Percentiles rank a stretch among this genome's conserved stretches.
Evolutionary conservation across 2,888 invertebrate genomes (phyloP).

Genomic region (Pachycephus smyrnensis): DNA sequence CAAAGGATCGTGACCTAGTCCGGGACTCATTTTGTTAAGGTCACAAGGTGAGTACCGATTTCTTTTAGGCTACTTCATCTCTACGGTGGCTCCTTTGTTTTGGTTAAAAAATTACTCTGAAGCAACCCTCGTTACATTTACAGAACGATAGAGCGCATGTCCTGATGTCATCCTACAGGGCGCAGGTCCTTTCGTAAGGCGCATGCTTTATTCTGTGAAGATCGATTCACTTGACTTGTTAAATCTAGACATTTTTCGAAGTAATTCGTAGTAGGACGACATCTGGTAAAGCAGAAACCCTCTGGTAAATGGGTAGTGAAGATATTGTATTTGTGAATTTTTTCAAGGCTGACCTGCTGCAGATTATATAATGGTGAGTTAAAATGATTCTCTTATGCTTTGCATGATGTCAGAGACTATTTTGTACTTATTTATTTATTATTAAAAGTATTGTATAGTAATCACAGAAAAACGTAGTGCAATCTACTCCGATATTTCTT

Average conservation of each 20-base stretch:
- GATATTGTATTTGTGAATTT: not conserved
- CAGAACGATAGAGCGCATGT: not conserved
- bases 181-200: not conserved
- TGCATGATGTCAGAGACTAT: not conserved
- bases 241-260: not conserved
- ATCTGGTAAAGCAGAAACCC: not conserved
- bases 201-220: not conserved
- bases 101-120: not conserved
- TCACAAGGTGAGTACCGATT: slow-evolving; percentile 1
- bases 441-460: not conserved
- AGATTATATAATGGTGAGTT: not conserved
- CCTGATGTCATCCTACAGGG: not conserved
- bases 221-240: not conserved
- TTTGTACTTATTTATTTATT: not conserved
- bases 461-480: not conserved
- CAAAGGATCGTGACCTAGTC: slow-evolving; percentile 59
- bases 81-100: slow-evolving; percentile 5
- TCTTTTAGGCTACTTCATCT: slow-evolving; percentile 4
- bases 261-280: not conserved
- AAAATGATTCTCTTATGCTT: not conserved
- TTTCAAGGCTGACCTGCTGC: not conserved
- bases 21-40: slow-evolving; percentile 53
- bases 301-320: not conserved
- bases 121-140: not conserved
- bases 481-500: no score